A percentile compares a stretch with the other conserved stretches of the same genome.
phyloP scores from a whole-genome alignment of 2,888 invertebrate genomes.

The Buathra laborator region DNA sequence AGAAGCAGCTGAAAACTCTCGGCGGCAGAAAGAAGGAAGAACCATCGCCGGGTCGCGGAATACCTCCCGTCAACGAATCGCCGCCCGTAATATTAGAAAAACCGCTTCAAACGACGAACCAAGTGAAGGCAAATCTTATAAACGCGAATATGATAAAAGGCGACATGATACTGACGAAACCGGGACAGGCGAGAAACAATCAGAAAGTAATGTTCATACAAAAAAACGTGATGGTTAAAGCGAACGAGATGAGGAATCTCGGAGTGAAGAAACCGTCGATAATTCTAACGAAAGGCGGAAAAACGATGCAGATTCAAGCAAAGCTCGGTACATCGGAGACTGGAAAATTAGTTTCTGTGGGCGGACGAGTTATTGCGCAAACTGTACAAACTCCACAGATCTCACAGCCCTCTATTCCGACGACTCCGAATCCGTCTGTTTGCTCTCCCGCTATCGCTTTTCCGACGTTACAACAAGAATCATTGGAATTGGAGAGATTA shows the following conservation, averaged over 20 bases:
- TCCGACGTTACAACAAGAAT: not conserved
- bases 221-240: slow-evolving; percentile 80
- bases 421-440: slow-evolving; percentile 3
- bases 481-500: not conserved
- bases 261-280: slow-evolving; percentile 77
- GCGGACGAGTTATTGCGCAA: slow-evolving; percentile 51
- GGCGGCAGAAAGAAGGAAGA: slow-evolving; percentile 80
- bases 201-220: slow-evolving; percentile 81
- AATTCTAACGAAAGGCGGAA: slow-evolving; percentile 77
- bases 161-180: slow-evolving; percentile 83
- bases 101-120: slow-evolving; percentile 82
- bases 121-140: slow-evolving; percentile 86
- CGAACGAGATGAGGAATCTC: slow-evolving; percentile 77
- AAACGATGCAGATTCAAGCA: slow-evolving; percentile 70
- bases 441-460: not conserved
- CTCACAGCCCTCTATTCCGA: slow-evolving; percentile 25
- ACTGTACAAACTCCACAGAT: slow-evolving; percentile 33
- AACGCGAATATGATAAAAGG: slow-evolving; percentile 84
- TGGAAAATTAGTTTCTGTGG: slow-evolving; percentile 75
- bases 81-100: slow-evolving; percentile 71
- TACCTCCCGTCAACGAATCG: slow-evolving; percentile 56
- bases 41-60: slow-evolving; percentile 41
- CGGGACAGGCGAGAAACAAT: slow-evolving; percentile 80
- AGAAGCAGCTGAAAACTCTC: slow-evolving; percentile 76
- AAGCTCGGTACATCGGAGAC: slow-evolving; percentile 76